phyloP scores from a whole-genome alignment of 2,797 vertebrate genomes.

The Chromis chromis region DNA sequence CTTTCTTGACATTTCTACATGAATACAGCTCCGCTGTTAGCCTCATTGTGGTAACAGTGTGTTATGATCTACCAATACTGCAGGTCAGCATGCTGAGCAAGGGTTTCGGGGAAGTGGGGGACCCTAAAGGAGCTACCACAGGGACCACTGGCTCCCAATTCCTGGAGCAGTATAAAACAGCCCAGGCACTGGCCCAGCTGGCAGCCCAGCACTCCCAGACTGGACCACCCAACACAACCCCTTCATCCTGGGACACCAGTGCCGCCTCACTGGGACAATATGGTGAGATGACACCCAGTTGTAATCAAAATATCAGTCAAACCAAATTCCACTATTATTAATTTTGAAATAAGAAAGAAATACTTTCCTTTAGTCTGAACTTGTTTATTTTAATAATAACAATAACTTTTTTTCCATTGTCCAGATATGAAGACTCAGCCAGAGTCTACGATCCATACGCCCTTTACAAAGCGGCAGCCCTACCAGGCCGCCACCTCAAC shows the following conservation, averaged over 20 bases:
- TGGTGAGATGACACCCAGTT: constrained; percentile 81
- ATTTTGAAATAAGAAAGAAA: too few species aligned
- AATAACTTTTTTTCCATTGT: not conserved
- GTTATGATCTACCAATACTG: constrained; percentile 13
- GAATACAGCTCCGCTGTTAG: not conserved
- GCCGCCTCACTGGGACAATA: constrained; percentile 91
- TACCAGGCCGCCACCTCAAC: constrained; percentile 87
- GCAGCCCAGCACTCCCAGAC: constrained; percentile 93
- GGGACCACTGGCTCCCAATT: constrained; percentile 96
- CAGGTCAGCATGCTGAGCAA: constrained; percentile 94
- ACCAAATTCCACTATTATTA: not conserved
- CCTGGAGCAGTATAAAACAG: constrained; percentile 98
- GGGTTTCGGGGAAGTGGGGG: constrained; percentile 93
- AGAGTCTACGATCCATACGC: constrained; percentile 89
- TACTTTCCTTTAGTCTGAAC: too few species aligned
- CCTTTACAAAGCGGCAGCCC: constrained; percentile 94
- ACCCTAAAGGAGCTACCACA: constrained; percentile 91
- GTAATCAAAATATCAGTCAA: not conserved
- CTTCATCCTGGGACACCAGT: constrained; percentile 92
- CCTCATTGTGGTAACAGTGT: not conserved
- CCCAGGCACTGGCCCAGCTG: constrained; percentile 95
- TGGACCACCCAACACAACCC: constrained; percentile 77
- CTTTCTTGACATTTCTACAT: not conserved
- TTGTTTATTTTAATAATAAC: too few species aligned
- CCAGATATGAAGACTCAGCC: constrained; percentile 92